A percentile compares a stretch with the other conserved stretches of the same genome.
Conservation (phyloP, 2,113 vertebrate genomes). For the Eptesicus fuscus region DNA sequence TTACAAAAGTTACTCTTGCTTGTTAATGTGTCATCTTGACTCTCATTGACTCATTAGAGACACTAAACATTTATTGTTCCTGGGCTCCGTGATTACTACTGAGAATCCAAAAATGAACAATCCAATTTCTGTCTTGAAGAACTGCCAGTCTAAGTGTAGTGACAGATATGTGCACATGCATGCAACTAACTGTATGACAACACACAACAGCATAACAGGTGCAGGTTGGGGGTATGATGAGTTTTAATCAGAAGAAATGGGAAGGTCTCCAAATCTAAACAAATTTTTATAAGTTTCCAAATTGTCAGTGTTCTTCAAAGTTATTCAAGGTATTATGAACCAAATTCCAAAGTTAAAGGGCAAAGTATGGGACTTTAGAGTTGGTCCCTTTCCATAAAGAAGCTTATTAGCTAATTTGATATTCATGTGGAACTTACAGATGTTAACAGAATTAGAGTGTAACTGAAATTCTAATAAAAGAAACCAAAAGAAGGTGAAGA, state of each 20-base stretch:
- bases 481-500: not conserved
- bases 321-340: not conserved
- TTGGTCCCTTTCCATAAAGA: not conserved
- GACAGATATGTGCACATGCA: not conserved
- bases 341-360: not conserved
- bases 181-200: not conserved
- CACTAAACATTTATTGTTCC: not conserved
- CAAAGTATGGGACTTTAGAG: not conserved
- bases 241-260: not conserved
- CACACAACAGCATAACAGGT: not conserved
- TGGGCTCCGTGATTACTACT: not conserved
- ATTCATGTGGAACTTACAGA: not conserved
- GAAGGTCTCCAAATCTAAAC: not conserved
- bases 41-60: not conserved
- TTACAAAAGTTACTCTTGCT: not conserved
- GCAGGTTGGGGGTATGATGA: not conserved
- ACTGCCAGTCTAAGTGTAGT: not conserved
- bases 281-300: not conserved
- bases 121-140: not conserved
- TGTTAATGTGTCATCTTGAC: not conserved
- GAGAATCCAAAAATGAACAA: not conserved
- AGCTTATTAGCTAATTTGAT: not conserved
- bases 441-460: not conserved
- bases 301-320: not conserved
- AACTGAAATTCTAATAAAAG: not conserved